Conservation (phyloP, 1,140 invertebrate genomes). For the Pseudomyrmex dendroicus region DNA sequence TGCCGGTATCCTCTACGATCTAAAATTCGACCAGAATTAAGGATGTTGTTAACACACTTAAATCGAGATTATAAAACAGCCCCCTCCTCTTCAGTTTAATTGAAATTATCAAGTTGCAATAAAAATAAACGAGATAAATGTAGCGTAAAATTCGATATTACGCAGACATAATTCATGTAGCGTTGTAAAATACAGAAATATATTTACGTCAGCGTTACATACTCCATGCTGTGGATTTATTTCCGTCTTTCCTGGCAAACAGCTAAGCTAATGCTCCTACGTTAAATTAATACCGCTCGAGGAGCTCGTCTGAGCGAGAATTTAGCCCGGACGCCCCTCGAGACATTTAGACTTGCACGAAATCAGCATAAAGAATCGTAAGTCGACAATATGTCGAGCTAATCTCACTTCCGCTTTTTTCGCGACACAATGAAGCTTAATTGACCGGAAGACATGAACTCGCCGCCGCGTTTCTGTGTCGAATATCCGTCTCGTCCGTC, state of each 20-base stretch:
- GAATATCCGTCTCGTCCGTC: slow-evolving; percentile 39
- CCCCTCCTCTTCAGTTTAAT: not conserved
- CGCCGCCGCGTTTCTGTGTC: not conserved
- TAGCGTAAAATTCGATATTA: too few relatives aligned
- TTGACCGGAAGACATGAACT: slow-evolving; percentile 66
- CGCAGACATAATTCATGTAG: too few relatives aligned
- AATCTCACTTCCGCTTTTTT: slow-evolving; percentile 45
- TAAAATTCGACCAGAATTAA: too few relatives aligned
- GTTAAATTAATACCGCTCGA: slow-evolving; percentile 13
- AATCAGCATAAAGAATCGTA: slow-evolving; percentile 52
- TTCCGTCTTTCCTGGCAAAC: not conserved
- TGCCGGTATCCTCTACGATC: too few relatives aligned
- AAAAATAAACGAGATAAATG: not conserved
- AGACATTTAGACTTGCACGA: slow-evolving; percentile 1
- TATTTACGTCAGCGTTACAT: not conserved
- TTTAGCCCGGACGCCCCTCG: not conserved
- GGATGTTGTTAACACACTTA: not conserved
- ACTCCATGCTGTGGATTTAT: not conserved
- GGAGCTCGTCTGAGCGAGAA: not conserved
- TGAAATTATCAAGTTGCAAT: slow-evolving; percentile 2
- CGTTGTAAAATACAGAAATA: not conserved
- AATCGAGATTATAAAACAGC: not conserved
- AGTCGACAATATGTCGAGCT: slow-evolving; percentile 34
- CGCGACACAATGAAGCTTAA: slow-evolving; percentile 63
- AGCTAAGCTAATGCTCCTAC: not conserved